Base-by-base conservation (phyloP, 2,113 vertebrate species). In the Monarcha castaneiventris region DNA sequence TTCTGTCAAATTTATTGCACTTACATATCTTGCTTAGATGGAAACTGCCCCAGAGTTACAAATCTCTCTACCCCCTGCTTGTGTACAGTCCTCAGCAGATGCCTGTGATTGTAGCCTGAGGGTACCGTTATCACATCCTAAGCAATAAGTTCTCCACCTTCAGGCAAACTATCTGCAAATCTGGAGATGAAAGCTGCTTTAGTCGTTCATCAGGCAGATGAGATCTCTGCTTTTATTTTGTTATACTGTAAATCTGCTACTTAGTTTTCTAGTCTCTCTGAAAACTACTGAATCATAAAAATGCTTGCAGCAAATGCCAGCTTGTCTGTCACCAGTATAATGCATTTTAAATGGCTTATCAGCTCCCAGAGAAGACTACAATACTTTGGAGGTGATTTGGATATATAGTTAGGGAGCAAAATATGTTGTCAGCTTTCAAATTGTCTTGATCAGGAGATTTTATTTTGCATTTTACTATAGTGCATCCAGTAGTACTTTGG, bases 211-310 rank as follows among this genome's bases (percentile, higher is more conserved):
- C 93, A 95, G 86, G 80, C 96, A 93, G 90, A 95, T 93, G 96
- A 96, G 88, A 92, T 73, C 69, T 90, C 86, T 87, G 94, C 84
- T 92, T 97, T 96, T 96, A 89, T 96, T 97, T 95, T 90, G 93
- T 93, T 94, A 89, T 66, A 87, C 66, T 89, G 54, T 95, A 96
- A 96, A 97, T 94, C 89, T 95, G 88, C 86, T 84, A 25, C 90
- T 95, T 93, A 89, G 96, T 84, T 96, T 90, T 68, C 83, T 64
- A 58, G 88, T 67, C 76, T 78, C 64, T 88, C 69, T 84, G 90
- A 86, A 94, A 96, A 96, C 83, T 84, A 96, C 76, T 84, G 93
- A 93, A 93, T 96, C 96, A 89, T 96, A 95, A 92, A 95, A 95
- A 92, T 55, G 64, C 83, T 94, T 72, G 69, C 89, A 95, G 80